Base-by-base conservation (phyloP, 2,113 vertebrate species). In the Marmota flaviventris region DNA sequence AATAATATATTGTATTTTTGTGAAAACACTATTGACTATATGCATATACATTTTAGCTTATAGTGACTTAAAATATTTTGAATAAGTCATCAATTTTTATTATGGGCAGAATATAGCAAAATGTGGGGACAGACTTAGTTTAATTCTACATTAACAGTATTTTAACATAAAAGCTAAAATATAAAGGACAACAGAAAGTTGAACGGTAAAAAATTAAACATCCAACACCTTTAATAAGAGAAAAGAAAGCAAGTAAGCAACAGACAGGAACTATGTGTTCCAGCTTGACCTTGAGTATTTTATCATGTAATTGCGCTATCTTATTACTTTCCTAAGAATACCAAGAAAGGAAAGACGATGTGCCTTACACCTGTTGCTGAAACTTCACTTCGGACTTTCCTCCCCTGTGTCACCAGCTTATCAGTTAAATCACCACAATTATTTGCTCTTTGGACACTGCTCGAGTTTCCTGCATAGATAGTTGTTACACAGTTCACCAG, bases 351-450 rank as follows among this genome's bases (percentile, higher is more conserved):
- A 95, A 96, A 97, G 86, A 91, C 2, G 0, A 76, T 18, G 16
- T 85, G 92, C 91, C 61, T 94, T 93, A 96, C 89, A 97, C 87
- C 85, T 97, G 92, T 92, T 96, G 95, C 95, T 85, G 69, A 94
- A 97, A 97, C 81, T 94, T 97, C 87, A 93, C 12, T 98, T 95
- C 97, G 96, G 95, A 88, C 82, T 96, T 90, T 97, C 53, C 85
- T 92, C 22, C 89, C 79, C 51, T 76, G 73, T 90, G 91, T 95
- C 86, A 97, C 79, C 34, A 58, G 87, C 34, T 96, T 98, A 97
- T 95, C 90, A 18, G 90, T 76, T 85, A 97, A 92, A 97, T 96
- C 73, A 70, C 48, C 18, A 92, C 76, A 92, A 70, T 95, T 92
- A 95, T 76, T 95, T 93, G 92, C 73, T 96, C 72, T 96, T 65